Conservation (phyloP, 2,113 vertebrate genomes). For the Panthera tigris region DNA sequence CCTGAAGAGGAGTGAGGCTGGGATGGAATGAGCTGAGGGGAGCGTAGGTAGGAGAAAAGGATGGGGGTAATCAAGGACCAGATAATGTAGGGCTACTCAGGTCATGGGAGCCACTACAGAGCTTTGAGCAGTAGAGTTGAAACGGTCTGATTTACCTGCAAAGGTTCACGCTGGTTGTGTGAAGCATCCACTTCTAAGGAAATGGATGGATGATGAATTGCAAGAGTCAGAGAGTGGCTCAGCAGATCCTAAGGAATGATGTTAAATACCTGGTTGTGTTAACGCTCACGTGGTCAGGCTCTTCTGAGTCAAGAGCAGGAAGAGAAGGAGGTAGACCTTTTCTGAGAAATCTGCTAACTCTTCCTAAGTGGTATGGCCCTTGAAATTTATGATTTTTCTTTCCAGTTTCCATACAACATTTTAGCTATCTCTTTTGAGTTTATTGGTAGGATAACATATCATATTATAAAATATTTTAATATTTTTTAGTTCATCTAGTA, state of each 20-base stretch:
- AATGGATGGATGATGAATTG: neutral
- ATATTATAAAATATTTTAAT: neutral
- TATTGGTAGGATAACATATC: neutral
- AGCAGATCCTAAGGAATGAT: neutral
- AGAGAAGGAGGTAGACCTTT: neutral
- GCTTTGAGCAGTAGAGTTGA: neutral
- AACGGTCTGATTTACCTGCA: neutral
- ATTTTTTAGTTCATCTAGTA: neutral
- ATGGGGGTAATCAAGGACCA: neutral
- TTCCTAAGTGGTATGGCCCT: neutral
- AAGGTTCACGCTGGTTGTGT: neutral
- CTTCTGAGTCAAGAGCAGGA: neutral
- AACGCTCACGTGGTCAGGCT: rapidly evolving
- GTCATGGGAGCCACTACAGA: neutral
- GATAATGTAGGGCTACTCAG: neutral
- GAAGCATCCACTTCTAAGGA: neutral
- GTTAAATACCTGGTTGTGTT: neutral
- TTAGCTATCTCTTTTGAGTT: neutral
- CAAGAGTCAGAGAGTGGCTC: neutral
- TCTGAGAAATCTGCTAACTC: neutral
- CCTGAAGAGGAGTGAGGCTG: neutral
- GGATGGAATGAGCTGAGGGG: neutral
- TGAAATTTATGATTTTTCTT: neutral
- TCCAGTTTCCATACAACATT: neutral
- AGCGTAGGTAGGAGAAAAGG: neutral